phyloP scores from a whole-genome alignment of 1,140 invertebrate genomes.

The Leguminivora glycinivorella region DNA sequence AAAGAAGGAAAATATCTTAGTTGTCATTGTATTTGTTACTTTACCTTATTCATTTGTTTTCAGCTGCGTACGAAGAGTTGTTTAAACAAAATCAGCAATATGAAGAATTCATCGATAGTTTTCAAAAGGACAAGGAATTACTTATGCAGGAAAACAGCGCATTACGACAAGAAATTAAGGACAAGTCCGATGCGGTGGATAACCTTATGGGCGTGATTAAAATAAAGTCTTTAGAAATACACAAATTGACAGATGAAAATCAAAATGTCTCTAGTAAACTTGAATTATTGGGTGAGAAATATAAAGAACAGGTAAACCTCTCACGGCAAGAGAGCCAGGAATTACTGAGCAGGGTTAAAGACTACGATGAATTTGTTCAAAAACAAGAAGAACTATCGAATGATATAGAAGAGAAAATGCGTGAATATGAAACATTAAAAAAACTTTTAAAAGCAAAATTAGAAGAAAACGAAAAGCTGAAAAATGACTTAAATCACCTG shows the following conservation, averaged over 20 bases:
- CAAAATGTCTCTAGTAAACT: conserved; percentile 45
- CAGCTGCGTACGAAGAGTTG: conserved; percentile 56
- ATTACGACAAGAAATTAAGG: conserved; percentile 46
- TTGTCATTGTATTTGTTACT: too few relatives aligned
- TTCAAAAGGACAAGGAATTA: conserved; percentile 43
- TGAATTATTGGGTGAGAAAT: conserved; percentile 42
- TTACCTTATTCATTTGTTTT: conserved; percentile 29
- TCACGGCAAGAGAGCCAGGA: conserved; percentile 58
- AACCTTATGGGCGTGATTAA: conserved; percentile 54
- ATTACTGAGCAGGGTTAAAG: conserved; percentile 49
- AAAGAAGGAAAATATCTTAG: too few relatives aligned
- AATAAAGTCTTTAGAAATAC: conserved; percentile 62
- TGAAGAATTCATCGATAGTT: conserved; percentile 50
- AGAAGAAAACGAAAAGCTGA: conserved; percentile 13
- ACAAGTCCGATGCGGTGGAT: conserved; percentile 47
- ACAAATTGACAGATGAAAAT: conserved; percentile 52
- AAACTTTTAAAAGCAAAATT: conserved; percentile 29
- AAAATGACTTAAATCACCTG: conserved; percentile 34
- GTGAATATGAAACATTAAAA: conserved; percentile 41
- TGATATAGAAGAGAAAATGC: conserved; percentile 33
- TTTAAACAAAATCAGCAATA: conserved; percentile 53
- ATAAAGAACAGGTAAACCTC: conserved; percentile 47
- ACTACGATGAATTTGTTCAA: conserved; percentile 39
- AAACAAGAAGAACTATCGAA: conserved; percentile 35
- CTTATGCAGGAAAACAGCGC: conserved; percentile 47